Evolutionary conservation across 2,797 vertebrate species (phyloP).

Genomic region (Argentina silus): DNA sequence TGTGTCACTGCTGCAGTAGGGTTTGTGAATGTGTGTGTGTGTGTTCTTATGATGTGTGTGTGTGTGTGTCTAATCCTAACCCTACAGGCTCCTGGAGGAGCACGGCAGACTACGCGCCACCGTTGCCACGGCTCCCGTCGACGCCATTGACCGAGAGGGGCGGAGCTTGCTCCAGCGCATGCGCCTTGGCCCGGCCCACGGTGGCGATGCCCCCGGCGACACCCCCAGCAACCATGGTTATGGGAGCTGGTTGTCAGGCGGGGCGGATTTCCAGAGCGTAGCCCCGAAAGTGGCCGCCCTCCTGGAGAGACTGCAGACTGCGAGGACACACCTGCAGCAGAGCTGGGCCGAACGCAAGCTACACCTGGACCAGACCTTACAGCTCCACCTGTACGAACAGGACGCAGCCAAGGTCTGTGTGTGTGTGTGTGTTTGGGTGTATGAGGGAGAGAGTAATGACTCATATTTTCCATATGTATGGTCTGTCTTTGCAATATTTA

Average conservation of each 20-base stretch:
- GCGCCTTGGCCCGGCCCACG: slow-evolving; percentile 77
- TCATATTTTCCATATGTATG: not conserved
- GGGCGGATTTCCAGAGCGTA: slow-evolving; percentile 95
- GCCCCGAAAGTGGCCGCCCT: slow-evolving; percentile 93
- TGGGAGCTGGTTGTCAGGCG: slow-evolving; percentile 92
- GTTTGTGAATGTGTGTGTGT: slow-evolving; percentile 1
- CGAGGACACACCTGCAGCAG: slow-evolving; percentile 90
- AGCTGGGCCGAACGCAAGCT: slow-evolving; percentile 94
- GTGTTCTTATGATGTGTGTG: not conserved
- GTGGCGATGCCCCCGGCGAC: slow-evolving; percentile 56
- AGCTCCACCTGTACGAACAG: slow-evolving; percentile 95
- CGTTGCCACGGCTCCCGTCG: slow-evolving; percentile 92
- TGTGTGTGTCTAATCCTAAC: not conserved
- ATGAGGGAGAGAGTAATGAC: not conserved
- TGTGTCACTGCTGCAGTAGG: not conserved
- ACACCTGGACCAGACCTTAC: slow-evolving; percentile 95
- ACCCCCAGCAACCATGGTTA: slow-evolving; percentile 82
- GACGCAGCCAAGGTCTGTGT: slow-evolving; percentile 91
- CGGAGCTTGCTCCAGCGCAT: slow-evolving; percentile 93
- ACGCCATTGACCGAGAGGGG: slow-evolving; percentile 92
- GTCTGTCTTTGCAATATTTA: not conserved
- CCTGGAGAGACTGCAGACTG: slow-evolving; percentile 92
- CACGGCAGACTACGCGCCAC: slow-evolving; percentile 92
- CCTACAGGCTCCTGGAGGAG: slow-evolving; percentile 87
- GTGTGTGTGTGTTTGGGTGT: slow-evolving; percentile 3